Evolutionary conservation across 2,888 invertebrate genomes (phyloP), one percentile per base, ranked within the genome.

Genomic region (Liposcelis brunnea): DNA sequence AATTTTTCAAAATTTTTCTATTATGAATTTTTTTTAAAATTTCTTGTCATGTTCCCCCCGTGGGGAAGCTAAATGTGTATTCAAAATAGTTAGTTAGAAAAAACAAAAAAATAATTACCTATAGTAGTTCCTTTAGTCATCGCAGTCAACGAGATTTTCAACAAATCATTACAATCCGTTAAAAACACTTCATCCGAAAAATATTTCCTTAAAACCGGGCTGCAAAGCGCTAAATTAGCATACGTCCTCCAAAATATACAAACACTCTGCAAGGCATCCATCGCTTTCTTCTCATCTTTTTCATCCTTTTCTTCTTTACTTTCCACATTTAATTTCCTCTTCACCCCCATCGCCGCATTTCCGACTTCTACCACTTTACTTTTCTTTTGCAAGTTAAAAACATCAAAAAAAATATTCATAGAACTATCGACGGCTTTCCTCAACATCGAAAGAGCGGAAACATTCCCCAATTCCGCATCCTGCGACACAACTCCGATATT

Each of bases 401-500:
- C 32, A 42, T 26, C 44, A 43, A 40, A 16, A 50, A 51, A 1
- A 56, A 45, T 3, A 58, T 58, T 15, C 54, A 52, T 40, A 49
- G 52, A 38, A 15, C 31, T 16, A n/a, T 36, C 38, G 4, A 50
- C 38, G 12, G 52, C 48, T 10, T 43, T 44, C 32, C 49, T 47
- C 11, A 53, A 47, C 47, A 53, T 48, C 8, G 26, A 21, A 2
- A 50, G 26, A 1, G 53, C 52, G 8, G 50, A 42, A 5, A 48
- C 16, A 3, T 35, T 31, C 14, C 44, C 35, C 4, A 49, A 35
- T 10, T 50, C 43, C 26, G 18, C 4, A 15, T 32, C 21, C 7
- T 19, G 15, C 48, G 67, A 70, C 55, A 68, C 70, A 40, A 75
- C 70, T 52, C 75, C 74, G 44, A 75, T 71, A 2, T 69, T 65